Percentiles rank a stretch among this genome's conserved stretches.
Conservation (phyloP, 2,113 vertebrate genomes). For the Panthera leo region DNA sequence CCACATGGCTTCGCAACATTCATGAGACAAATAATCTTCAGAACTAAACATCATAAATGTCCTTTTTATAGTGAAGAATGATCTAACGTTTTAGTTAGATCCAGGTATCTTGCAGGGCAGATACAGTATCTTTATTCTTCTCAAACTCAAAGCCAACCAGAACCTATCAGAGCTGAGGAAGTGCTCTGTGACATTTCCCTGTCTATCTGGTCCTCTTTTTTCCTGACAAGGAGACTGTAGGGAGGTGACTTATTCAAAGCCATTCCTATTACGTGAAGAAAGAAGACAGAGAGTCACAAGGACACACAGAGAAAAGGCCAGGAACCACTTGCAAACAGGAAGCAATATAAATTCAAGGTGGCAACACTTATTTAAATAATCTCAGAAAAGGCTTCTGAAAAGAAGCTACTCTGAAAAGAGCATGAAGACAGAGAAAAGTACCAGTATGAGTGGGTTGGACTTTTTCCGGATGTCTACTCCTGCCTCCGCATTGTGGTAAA, state of each 20-base stretch:
- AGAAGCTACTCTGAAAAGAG: not conserved
- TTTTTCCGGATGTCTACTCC: slow-evolving; percentile 92
- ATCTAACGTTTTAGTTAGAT: not conserved
- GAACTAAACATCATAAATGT: not conserved
- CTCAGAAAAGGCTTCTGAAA: not conserved
- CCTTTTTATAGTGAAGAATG: not conserved
- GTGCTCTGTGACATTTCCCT: not conserved
- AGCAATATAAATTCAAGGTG: not conserved
- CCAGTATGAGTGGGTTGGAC: slow-evolving; percentile 91
- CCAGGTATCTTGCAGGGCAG: not conserved
- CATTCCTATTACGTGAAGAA: not conserved
- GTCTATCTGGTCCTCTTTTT: not conserved
- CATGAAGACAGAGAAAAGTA: slow-evolving; percentile 60
- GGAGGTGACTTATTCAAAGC: not conserved
- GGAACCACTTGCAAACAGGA: not conserved
- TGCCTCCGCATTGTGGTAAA: slow-evolving; percentile 90
- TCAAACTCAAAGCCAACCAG: not conserved
- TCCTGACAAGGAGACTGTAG: not conserved
- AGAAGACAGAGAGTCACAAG: not conserved
- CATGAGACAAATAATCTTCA: not conserved
- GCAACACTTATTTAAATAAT: not conserved
- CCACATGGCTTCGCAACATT: not conserved
- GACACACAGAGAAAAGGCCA: not conserved
- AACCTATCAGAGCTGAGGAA: not conserved
- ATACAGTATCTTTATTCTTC: not conserved